phyloP scores from a whole-genome alignment of 1,140 invertebrate species.

The Atta cephalotes region DNA sequence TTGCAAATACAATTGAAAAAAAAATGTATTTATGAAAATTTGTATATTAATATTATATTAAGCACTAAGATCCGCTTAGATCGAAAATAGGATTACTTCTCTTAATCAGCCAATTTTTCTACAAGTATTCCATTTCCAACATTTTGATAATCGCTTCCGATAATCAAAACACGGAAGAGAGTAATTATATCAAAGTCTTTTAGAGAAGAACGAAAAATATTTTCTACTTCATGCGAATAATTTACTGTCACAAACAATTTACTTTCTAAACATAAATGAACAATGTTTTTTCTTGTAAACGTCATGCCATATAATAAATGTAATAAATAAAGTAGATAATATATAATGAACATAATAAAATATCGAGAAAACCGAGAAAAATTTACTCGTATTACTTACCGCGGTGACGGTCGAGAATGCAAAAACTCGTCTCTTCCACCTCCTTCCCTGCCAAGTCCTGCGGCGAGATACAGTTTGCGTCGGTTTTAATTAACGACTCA shows the following conservation, averaged over 20 bases:
- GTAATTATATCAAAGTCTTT: background rate
- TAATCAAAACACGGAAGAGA: background rate
- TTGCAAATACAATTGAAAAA: no score
- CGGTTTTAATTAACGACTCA: conserved; percentile 73
- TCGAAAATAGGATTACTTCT: no score
- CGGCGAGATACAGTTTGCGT: conserved; percentile 39
- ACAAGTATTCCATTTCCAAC: background rate
- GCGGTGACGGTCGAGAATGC: background rate
- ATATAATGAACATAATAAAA: background rate
- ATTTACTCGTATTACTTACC: background rate
- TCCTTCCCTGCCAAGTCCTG: background rate
- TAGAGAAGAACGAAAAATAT: background rate
- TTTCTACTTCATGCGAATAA: background rate
- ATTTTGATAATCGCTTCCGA: conserved; percentile 37
- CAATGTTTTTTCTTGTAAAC: background rate
- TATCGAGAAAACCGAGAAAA: conserved; percentile 3
- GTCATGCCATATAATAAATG: background rate
- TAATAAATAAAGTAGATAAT: background rate
- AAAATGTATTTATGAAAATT: no score
- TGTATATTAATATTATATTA: no score
- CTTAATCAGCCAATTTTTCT: no score
- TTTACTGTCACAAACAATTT: background rate
- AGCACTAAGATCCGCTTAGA: no score
- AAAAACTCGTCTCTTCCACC: conserved; percentile 4
- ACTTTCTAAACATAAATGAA: background rate